Percentiles rank a stretch among this genome's conserved stretches.
Conservation (phyloP, 2,797 vertebrate species). For the Triplophysa bombifrons region DNA sequence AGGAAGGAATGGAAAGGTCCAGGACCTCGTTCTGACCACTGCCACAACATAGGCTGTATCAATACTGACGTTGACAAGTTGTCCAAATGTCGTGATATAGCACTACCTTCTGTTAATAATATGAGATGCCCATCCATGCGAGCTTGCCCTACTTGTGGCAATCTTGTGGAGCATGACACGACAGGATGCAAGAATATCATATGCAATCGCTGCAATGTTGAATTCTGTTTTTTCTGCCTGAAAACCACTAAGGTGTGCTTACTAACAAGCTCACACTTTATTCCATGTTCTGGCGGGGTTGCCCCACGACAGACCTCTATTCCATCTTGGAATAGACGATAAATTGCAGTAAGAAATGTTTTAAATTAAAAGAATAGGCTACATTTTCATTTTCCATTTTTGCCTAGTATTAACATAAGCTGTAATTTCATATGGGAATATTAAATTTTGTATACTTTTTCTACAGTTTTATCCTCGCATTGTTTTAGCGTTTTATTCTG, state of each 20-base stretch:
- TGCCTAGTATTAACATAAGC: not conserved
- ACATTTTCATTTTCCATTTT: not conserved
- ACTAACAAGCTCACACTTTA: slow-evolving; percentile 59
- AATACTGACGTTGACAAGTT: slow-evolving; percentile 65
- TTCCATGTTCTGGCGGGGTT: slow-evolving; percentile 64
- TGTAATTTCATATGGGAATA: not conserved
- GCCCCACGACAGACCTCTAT: slow-evolving; percentile 72
- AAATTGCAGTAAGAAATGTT: not conserved
- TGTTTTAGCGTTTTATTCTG: not conserved
- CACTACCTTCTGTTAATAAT: slow-evolving; percentile 49
- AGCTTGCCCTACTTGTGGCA: slow-evolving; percentile 77
- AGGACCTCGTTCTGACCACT: slow-evolving; percentile 64
- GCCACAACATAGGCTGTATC: slow-evolving; percentile 66
- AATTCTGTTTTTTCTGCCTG: slow-evolving; percentile 82
- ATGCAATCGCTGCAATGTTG: slow-evolving; percentile 71
- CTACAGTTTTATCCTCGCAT: no score
- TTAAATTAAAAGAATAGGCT: not conserved
- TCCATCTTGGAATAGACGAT: slow-evolving; percentile 56
- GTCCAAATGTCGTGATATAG: slow-evolving; percentile 52
- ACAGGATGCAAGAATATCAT: slow-evolving; percentile 75
- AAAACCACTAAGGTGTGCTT: slow-evolving; percentile 67
- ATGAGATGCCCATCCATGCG: slow-evolving; percentile 70
- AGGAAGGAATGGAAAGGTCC: slow-evolving; percentile 67
- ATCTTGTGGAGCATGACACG: slow-evolving; percentile 71
- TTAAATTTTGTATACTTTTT: no score